These are phyloP conservation scores for Chloroclystis v-ata DNA, from an alignment of 2,888 invertebrate species.

Conservation along the genomic window DNA sequence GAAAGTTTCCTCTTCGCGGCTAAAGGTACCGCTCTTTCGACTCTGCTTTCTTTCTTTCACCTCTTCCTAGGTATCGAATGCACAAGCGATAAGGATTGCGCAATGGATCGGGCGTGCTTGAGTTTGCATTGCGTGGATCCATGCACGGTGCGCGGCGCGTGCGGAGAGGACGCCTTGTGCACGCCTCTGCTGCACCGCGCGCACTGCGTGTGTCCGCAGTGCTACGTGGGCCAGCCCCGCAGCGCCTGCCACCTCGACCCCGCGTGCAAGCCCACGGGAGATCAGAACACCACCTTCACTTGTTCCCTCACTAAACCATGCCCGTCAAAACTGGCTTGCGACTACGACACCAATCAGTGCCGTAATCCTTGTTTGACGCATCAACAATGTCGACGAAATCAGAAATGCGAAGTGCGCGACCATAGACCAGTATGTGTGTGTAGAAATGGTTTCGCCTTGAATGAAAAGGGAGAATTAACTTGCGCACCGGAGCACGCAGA, in stretches of 20 bases:
- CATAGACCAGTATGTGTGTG: constrained; percentile 93
- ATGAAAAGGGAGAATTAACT: constrained; percentile 90
- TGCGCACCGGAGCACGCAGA: constrained; percentile 90
- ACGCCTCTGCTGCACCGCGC: constrained; percentile 90
- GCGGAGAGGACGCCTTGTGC: constrained; percentile 93
- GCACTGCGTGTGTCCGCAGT: constrained; percentile 92
- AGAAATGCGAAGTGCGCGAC: constrained; percentile 91
- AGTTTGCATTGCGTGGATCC: constrained; percentile 94
- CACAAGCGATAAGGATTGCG: constrained; percentile 93
- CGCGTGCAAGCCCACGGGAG: constrained; percentile 82
- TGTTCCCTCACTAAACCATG: constrained; percentile 86
- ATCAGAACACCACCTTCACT: constrained; percentile 77
- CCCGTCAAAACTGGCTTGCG: constrained; percentile 85
- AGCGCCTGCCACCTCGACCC: constrained; percentile 88
- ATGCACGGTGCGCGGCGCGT: constrained; percentile 91
- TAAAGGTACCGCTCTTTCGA: constrained; percentile 88
- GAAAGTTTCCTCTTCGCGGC: constrained; percentile 92
- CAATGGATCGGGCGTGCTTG: constrained; percentile 93
- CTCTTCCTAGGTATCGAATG: constrained; percentile 89
- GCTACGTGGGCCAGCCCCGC: constrained; percentile 90
- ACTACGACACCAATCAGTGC: constrained; percentile 83
- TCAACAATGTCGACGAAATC: constrained; percentile 87
- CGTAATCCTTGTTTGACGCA: constrained; percentile 87
- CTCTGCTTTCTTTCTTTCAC: constrained; percentile 79
- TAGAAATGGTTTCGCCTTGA: constrained; percentile 91